Conservation (phyloP, 2,797 vertebrate genomes). For the Hirundo rustica region DNA sequence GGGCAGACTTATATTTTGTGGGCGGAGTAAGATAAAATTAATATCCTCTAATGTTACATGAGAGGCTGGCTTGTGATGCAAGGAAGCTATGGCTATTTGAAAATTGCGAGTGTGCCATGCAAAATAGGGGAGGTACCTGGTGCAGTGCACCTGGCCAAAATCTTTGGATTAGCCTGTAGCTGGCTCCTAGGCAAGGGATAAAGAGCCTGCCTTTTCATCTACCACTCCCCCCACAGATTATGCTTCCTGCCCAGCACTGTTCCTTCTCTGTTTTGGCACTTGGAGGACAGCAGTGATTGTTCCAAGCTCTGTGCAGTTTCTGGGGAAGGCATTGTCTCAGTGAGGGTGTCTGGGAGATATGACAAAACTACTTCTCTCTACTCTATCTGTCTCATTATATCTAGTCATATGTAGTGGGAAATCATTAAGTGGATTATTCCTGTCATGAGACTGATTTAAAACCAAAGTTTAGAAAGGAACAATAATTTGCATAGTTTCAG, state of each 20-base stretch:
- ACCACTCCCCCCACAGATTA: background rate
- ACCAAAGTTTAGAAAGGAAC: background rate
- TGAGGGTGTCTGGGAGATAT: background rate
- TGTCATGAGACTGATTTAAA: background rate
- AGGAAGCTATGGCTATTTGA: background rate
- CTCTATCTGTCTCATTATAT: background rate
- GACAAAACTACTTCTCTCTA: background rate
- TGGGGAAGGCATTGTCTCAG: background rate
- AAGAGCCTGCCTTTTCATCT: background rate
- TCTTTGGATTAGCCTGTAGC: background rate
- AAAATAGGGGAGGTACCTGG: background rate
- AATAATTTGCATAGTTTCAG: background rate
- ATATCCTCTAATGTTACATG: background rate
- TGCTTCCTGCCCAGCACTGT: background rate
- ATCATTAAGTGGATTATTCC: background rate
- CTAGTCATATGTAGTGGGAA: background rate
- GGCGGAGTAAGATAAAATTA: constrained; percentile 9
- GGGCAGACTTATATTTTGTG: background rate
- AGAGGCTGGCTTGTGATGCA: background rate
- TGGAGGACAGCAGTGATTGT: background rate
- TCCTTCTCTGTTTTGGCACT: background rate
- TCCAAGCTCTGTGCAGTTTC: background rate
- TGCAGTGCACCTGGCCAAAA: background rate
- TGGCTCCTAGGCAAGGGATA: background rate
- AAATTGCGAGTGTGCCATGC: background rate